Evolutionary conservation across 2,888 invertebrate species (phyloP).

Genomic region (Arge pagana): DNA sequence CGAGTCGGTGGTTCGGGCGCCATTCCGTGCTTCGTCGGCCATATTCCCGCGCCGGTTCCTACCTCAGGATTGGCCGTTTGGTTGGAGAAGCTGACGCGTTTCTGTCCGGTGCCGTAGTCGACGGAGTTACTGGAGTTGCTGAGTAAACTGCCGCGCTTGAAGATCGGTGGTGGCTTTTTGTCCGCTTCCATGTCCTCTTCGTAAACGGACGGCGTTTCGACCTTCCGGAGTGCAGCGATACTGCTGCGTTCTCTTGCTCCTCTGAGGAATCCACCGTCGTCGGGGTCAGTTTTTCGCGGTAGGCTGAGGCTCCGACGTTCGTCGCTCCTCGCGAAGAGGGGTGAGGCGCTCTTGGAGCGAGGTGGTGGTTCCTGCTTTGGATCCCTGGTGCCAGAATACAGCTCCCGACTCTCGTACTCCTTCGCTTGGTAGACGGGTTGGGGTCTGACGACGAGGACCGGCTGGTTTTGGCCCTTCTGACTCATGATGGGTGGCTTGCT

Average conservation of each 20-base stretch:
- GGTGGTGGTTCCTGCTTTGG: conserved; percentile 30
- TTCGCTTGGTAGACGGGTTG: conserved; percentile 46
- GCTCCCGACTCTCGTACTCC: conserved; percentile 25
- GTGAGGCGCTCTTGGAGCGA: conserved; percentile 59
- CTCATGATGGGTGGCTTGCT: conserved; percentile 47
- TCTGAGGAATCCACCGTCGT: conserved; percentile 28
- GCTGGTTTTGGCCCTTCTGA: conserved; percentile 49
- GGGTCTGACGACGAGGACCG: conserved; percentile 49
- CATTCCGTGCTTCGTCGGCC: conserved; percentile 61
- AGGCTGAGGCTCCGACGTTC: conserved; percentile 57
- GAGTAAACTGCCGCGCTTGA: conserved; percentile 61
- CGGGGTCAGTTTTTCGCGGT: conserved; percentile 38
- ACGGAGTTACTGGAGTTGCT: conserved; percentile 45
- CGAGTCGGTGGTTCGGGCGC: conserved; percentile 52
- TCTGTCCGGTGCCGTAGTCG: conserved; percentile 56
- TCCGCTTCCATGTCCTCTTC: conserved; percentile 36
- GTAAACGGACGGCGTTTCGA: conserved; percentile 34
- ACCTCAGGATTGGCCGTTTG: conserved; percentile 32
- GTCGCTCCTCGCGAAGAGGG: conserved; percentile 53
- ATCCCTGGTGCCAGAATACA: conserved; percentile 17
- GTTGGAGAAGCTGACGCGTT: conserved; percentile 62
- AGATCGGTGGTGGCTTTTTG: conserved; percentile 57
- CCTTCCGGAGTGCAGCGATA: conserved; percentile 24
- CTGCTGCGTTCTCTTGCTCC: conserved; percentile 14
- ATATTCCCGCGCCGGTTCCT: conserved; percentile 43